Conservation (phyloP, 2,113 vertebrate genomes). For the Sturnus vulgaris region DNA sequence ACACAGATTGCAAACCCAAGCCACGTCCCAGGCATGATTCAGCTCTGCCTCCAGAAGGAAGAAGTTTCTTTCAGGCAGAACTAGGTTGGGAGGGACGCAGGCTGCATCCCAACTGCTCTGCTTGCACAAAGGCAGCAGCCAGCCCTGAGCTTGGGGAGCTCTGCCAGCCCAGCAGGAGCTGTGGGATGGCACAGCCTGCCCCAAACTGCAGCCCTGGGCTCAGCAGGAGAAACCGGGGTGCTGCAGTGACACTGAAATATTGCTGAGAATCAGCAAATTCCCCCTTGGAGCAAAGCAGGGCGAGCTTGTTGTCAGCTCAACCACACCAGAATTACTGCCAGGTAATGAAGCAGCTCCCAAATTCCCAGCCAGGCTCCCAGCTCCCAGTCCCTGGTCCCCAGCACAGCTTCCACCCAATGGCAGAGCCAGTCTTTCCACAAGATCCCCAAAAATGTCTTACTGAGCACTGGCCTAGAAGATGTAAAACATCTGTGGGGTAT, state of each 20-base stretch:
- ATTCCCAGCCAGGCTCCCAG: not conserved
- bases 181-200: not conserved
- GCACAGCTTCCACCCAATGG: not conserved
- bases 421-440: not conserved
- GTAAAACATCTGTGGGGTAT: not conserved
- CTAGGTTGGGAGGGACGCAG: not conserved
- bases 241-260: not conserved
- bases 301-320: not conserved
- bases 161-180: not conserved
- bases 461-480: not conserved
- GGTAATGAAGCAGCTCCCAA: not conserved
- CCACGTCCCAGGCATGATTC: not conserved
- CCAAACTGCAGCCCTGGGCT: not conserved
- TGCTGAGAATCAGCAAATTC: not conserved
- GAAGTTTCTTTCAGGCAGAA: not conserved
- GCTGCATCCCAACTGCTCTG: not conserved
- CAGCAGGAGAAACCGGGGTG: not conserved
- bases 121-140: not conserved
- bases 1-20: not conserved
- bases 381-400: not conserved
- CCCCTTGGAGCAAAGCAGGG: not conserved
- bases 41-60: not conserved
- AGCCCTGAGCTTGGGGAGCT: not conserved
- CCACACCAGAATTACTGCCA: not conserved
- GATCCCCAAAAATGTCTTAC: not conserved